Base-by-base conservation (phyloP, 2,888 invertebrate species). In the Aromia moschata region DNA sequence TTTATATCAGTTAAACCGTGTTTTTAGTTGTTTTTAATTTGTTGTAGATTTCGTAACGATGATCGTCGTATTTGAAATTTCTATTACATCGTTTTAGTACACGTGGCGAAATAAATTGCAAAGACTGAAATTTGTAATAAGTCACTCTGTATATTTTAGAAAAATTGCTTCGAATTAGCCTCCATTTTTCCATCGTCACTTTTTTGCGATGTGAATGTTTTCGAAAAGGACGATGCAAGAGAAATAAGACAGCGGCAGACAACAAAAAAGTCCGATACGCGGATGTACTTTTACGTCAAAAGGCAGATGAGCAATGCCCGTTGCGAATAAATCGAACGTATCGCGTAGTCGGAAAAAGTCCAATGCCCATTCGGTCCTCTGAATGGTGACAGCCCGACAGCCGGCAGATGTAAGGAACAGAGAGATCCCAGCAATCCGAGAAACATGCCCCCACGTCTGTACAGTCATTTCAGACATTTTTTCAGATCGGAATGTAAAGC, bases 381-480 rank as follows among this genome's bases (percentile, higher is more conserved):
- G 56, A 60, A 60, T 57, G 58, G 59, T 64, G 61, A 64, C 64
- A 65, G 65, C 58, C 58, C 52, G 69, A 68, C 67, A 70, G 69
- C 62, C 70, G 67, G 69, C 68, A 70, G 70, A 68, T 70, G 70
- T 59, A 65, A 57, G 61, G 55, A 61, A 37, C 44, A 59, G 53
- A 56, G 47, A 62, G n/a, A n/a, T n/a, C 59, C 49, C 62, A 11
- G 40, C 49, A 55, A 55, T 55, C 36, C 53, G 49, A 62, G 44
- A 38, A 44, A 41, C 25, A 33, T 45, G 41, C 40, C 46, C 36
- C 18, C 53, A 44, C 18, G 33, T 53, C 47, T 45, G 58, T 53
- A 58, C 58, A 53, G 58, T 52, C 58, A 38, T 33, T 45, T 30
- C 25, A 41, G 17, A 17, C 17, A 41, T 37, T 16, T 40, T 41